Evolutionary conservation across 2,888 invertebrate species (phyloP).

Genomic region (Hyposoter didymator): DNA sequence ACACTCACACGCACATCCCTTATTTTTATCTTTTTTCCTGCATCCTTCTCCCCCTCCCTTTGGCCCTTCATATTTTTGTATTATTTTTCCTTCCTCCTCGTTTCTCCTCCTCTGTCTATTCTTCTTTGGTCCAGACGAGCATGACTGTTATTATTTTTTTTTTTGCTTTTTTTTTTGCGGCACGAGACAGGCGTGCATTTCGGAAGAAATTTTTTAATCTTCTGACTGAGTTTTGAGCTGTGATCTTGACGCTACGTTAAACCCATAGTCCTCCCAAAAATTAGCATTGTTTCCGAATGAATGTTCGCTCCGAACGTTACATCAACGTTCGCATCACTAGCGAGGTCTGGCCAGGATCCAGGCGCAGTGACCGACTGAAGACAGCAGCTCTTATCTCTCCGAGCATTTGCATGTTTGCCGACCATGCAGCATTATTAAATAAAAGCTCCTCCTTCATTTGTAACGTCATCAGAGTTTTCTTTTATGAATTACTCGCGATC

Average conservation of each 20-base stretch:
- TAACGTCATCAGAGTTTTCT: not conserved
- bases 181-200: constrained; percentile 39
- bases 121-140: constrained; percentile 13
- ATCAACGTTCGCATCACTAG: not conserved
- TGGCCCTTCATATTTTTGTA: constrained; percentile 37
- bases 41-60: constrained; percentile 64
- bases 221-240: not conserved
- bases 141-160: constrained; percentile 38
- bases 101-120: constrained; percentile 4
- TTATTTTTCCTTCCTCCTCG: constrained; percentile 12
- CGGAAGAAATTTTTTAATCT: not conserved
- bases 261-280: not conserved
- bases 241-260: not conserved
- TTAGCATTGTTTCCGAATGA: not conserved
- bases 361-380: constrained; percentile 31
- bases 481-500: no score
- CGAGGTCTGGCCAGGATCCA: not conserved
- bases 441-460: not conserved
- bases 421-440: not conserved
- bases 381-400: not conserved
- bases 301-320: constrained; percentile 8
- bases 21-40: constrained; percentile 40
- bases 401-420: not conserved
- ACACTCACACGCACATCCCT: constrained; percentile 59
- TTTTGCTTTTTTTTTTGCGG: constrained; percentile 8